Percentiles rank a stretch among this genome's conserved stretches.
phyloP scores from a whole-genome alignment of 2,888 invertebrate genomes.

The Dastarcus helophoroides region DNA sequence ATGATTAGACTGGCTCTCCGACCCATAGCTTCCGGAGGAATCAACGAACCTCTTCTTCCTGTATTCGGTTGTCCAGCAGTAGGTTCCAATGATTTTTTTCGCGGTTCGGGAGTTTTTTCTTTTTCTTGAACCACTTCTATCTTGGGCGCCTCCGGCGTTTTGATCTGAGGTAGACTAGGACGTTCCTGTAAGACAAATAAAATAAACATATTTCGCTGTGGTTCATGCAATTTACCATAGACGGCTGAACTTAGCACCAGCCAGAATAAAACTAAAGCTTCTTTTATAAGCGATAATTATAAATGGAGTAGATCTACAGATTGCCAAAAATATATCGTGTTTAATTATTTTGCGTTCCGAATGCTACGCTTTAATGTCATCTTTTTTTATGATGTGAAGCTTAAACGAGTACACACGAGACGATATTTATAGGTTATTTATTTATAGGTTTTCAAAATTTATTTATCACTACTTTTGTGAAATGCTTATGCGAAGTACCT shows the following conservation, averaged over 20 bases:
- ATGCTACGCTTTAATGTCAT: no score
- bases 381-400: no score
- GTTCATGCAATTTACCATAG: no score
- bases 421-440: no score
- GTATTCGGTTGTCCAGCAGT: conserved; percentile 43
- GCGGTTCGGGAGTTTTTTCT: conserved; percentile 58
- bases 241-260: conserved; percentile 12
- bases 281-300: conserved; percentile 16
- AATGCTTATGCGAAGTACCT: conserved; percentile 26
- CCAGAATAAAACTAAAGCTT: conserved; percentile 16
- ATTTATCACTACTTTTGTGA: no score
- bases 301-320: conserved; percentile 16
- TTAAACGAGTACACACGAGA: no score
- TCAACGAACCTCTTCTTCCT: conserved; percentile 73
- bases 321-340: conserved; percentile 18
- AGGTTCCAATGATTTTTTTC: conserved; percentile 55
- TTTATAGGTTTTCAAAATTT: no score
- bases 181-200: conserved; percentile 18
- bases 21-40: conserved; percentile 78
- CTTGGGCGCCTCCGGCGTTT: conserved; percentile 65
- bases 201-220: no score
- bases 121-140: conserved; percentile 80
- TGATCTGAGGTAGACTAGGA: conserved; percentile 52
- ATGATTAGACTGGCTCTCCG: conserved; percentile 84
- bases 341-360: no score